phyloP scores from a whole-genome alignment of 92 coral and sea anemone species.

The Umimayanthus chanpuru region DNA sequence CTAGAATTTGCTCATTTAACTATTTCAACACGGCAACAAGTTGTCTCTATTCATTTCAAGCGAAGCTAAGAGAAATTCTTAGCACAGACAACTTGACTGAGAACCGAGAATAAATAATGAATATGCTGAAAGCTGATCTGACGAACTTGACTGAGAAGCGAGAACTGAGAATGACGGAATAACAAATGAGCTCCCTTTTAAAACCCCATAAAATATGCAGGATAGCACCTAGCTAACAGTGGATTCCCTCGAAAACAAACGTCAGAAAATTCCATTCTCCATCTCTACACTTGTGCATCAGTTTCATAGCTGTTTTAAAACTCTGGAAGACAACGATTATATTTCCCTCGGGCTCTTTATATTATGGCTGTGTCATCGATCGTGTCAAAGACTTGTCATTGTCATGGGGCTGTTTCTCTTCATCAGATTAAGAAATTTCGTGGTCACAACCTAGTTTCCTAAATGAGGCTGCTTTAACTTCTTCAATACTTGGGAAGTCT shows the following conservation, averaged over 20 bases:
- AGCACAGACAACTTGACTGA: not conserved
- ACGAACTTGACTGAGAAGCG: too few species aligned
- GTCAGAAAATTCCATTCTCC: too few species aligned
- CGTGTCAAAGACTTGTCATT: not conserved
- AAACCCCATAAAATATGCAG: too few species aligned
- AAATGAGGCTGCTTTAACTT: slow-evolving; percentile 10
- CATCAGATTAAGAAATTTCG: not conserved
- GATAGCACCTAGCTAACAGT: too few species aligned
- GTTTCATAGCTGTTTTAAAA: slow-evolving; percentile 7
- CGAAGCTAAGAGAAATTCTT: slow-evolving; percentile 9
- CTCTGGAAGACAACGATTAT: slow-evolving; percentile 5
- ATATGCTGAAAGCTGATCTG: too few species aligned
- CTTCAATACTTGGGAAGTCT: slow-evolving; percentile 1
- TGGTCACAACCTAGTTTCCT: not conserved
- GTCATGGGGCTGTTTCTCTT: not conserved
- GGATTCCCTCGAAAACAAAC: too few species aligned
- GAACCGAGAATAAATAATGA: slow-evolving; percentile 13
- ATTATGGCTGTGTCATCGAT: not conserved
- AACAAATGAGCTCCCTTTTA: too few species aligned
- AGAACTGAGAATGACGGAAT: too few species aligned
- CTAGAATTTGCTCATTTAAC: not conserved
- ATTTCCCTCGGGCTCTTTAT: slow-evolving; percentile 14
- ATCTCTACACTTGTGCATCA: slow-evolving; percentile 39
- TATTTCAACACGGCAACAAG: not conserved
- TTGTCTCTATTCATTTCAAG: slow-evolving; percentile 24